Evolutionary conservation across 2,888 invertebrate genomes (phyloP).

Genomic region (Cyaniris semiargus): DNA sequence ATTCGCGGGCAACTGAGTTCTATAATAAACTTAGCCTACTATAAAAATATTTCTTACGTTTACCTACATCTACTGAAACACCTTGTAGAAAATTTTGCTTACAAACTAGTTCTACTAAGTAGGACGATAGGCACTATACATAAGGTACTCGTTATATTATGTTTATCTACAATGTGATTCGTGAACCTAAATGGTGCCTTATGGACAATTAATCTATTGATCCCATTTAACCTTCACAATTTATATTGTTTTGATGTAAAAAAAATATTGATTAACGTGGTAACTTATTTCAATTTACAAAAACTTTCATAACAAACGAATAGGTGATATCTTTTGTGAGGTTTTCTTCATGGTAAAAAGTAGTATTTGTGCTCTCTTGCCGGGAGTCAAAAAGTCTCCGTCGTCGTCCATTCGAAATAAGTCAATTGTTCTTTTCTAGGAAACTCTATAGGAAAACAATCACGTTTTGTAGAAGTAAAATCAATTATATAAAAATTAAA

Average conservation of each 20-base stretch:
- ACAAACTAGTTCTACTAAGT: neutral
- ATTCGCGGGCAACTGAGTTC: neutral
- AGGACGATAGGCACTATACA: constrained; percentile 6
- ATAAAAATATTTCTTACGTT: constrained; percentile 8
- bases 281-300: no score
- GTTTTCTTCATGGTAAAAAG: no score
- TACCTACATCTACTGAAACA: neutral
- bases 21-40: neutral
- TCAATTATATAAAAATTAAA: no score
- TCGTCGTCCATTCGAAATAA: no score
- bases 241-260: neutral
- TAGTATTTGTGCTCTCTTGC: no score
- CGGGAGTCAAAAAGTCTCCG: no score
- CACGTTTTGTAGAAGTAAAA: no score
- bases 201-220: neutral
- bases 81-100: neutral
- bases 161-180: neutral
- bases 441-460: no score
- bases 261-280: no score
- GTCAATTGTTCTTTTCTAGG: no score
- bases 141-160: constrained; percentile 2
- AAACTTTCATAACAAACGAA: no score
- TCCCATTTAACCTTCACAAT: neutral
- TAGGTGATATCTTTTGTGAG: no score
- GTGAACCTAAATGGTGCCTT: neutral